Percentiles rank a stretch among this genome's conserved stretches.
phyloP scores from a whole-genome alignment of 2,888 invertebrate species.

The Stomorhina lunata region DNA sequence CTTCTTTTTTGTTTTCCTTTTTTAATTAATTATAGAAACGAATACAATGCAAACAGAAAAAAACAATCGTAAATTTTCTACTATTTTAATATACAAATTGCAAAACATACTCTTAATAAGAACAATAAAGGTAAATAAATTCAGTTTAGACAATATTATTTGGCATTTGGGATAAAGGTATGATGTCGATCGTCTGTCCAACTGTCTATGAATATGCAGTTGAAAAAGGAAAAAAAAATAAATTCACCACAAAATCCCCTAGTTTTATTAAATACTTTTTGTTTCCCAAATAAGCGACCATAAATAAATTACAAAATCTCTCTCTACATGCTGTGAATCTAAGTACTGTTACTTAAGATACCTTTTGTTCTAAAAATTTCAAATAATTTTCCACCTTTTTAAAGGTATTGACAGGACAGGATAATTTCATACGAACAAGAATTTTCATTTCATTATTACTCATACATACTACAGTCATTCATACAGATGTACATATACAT shows the following conservation, averaged over 20 bases:
- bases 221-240: constrained; percentile 25
- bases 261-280: constrained; percentile 36
- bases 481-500: neutral
- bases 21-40: constrained; percentile 12
- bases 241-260: constrained; percentile 54
- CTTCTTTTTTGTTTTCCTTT: neutral
- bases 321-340: constrained; percentile 68
- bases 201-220: no score
- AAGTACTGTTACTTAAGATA: constrained; percentile 71
- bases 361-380: constrained; percentile 47
- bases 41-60: neutral
- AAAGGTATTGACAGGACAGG: constrained; percentile 33
- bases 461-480: neutral
- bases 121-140: neutral
- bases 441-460: constrained; percentile 23
- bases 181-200: no score
- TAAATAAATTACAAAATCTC: constrained; percentile 53
- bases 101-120: neutral
- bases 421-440: neutral
- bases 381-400: constrained; percentile 59
- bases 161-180: constrained; percentile 3
- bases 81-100: constrained; percentile 1
- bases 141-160: constrained; percentile 22
- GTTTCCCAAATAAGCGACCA: constrained; percentile 42
- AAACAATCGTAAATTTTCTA: neutral